Base-by-base conservation (phyloP, 2,797 vertebrate species). In the Philypnodon macrostomus region DNA sequence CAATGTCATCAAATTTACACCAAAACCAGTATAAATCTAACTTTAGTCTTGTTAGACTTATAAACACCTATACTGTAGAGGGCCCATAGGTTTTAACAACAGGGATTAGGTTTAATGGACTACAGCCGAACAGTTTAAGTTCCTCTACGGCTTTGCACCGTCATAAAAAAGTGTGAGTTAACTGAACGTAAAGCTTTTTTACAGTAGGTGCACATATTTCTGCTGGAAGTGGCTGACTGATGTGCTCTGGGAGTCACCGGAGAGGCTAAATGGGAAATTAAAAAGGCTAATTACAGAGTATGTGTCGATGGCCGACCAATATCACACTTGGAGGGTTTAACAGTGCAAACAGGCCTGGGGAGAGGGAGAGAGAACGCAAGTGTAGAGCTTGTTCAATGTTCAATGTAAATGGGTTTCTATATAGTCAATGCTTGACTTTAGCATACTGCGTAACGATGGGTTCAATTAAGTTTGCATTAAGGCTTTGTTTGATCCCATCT, bases 311-410 rank as follows among this genome's bases (percentile, higher is more conserved):
- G 73, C 41, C 40, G 53, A 69, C 72, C 78, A 71, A 74, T 81
- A 83, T 80, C 77, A 74, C 76, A 77, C 67, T 74, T 70, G 1
- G 49, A 63, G 70, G 50, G 73, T 77, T 80, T 75, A 75, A 76
- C 71, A 67, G 72, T 59, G 58, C 52, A 66, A 71, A 80, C 67
- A 64, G 69, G 58, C 49, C 36, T 40, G 52, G 35, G 40, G 42
- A 44, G 42, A 44, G 14, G 52, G 35, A 44, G 42, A 44, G 42
- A 44, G 14, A 41, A 54, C 48, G 47, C n/a, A 15, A 4, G 36
- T 38, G 16, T 7, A 19, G 35, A 19, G 5, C 10, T 19, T 5
- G n/a, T n/a, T n/a, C n/a, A n/a, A n/a, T 4, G 12, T 19, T 39
- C 19, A 11, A 3, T 4, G 37, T 39, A 23, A 5, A 15, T 5